These are phyloP conservation scores for Takifugu flavidus DNA, from an alignment of 2,113 vertebrate species.

Conservation along the genomic window DNA sequence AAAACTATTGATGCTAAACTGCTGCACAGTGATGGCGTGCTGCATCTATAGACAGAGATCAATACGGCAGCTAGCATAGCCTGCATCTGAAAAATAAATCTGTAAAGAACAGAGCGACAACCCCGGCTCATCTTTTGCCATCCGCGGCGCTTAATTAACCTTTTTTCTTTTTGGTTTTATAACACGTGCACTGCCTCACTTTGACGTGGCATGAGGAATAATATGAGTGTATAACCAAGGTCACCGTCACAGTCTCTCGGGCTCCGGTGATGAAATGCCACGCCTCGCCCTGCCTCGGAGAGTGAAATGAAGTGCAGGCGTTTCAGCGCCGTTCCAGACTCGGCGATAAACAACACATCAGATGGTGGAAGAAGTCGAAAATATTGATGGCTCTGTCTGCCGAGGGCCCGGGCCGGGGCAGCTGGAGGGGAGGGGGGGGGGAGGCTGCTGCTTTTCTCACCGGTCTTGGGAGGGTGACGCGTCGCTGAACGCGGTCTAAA, in stretches of 20 bases:
- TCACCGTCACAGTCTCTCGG: conserved; percentile 57
- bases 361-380: conserved; percentile 63
- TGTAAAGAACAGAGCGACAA: conserved; percentile 40
- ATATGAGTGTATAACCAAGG: conserved; percentile 65
- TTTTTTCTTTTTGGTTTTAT: neutral
- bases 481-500: no score
- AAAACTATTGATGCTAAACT: conserved; percentile 53
- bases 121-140: conserved; percentile 22
- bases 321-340: conserved; percentile 48
- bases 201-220: conserved; percentile 55
- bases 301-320: conserved; percentile 54
- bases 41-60: conserved; percentile 56
- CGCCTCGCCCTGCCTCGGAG: conserved; percentile 52
- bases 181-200: conserved; percentile 10
- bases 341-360: conserved; percentile 71
- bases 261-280: conserved; percentile 54
- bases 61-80: conserved; percentile 48
- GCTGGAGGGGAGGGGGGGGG: neutral
- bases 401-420: conserved; percentile 19
- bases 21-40: conserved; percentile 36
- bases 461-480: no score
- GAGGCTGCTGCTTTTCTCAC: neutral
- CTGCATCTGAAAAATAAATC: conserved; percentile 55
- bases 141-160: conserved; percentile 22
- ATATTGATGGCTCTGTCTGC: conserved; percentile 64